Conservation (phyloP, 2,113 vertebrate genomes). For the Reinhardtius hippoglossoides region DNA sequence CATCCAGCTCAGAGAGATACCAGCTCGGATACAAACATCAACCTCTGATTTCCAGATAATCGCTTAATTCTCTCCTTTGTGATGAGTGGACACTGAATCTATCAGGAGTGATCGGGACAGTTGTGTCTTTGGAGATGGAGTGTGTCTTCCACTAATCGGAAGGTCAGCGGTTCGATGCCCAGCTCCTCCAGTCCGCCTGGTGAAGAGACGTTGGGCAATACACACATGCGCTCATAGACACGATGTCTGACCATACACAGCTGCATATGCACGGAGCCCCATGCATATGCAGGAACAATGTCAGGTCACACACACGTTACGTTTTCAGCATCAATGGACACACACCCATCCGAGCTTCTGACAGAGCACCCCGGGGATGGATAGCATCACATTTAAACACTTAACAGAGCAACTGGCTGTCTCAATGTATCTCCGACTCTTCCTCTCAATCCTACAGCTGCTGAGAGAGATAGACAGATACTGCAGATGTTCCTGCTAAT, state of each 20-base stretch:
- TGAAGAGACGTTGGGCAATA: background rate
- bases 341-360: conserved; percentile 57
- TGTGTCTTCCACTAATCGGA: conserved; percentile 3
- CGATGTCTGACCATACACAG: background rate
- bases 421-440: conserved; percentile 80
- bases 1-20: conserved; percentile 43
- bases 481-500: conserved; percentile 83
- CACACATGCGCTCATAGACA: background rate
- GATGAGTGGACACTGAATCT: conserved; percentile 81
- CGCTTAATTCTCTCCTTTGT: conserved; percentile 75
- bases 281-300: background rate
- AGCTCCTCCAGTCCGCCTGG: background rate
- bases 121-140: conserved; percentile 30
- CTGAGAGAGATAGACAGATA: conserved; percentile 73
- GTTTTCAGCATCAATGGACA: conserved; percentile 12
- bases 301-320: background rate
- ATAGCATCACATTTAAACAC: conserved; percentile 84
- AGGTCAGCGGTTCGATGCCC: background rate
- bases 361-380: conserved; percentile 80
- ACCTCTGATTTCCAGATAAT: conserved; percentile 77
- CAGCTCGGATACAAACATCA: conserved; percentile 50
- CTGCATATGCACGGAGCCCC: background rate
- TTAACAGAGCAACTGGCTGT: conserved; percentile 78
- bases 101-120: conserved; percentile 55
- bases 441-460: conserved; percentile 77